Conservation (phyloP, 2,113 vertebrate species). For the Dromiciops gliroides region DNA sequence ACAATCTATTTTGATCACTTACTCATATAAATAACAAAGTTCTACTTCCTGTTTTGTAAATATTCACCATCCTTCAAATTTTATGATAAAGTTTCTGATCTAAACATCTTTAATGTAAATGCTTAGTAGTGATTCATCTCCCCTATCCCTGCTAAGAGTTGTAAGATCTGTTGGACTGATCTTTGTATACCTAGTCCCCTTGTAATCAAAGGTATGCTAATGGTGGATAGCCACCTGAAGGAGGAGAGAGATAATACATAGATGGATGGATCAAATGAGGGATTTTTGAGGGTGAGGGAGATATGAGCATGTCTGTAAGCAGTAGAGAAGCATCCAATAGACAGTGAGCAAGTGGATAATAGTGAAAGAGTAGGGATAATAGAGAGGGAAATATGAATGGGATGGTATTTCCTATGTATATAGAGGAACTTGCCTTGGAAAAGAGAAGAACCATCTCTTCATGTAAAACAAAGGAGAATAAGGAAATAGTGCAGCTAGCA, state of each 20-base stretch:
- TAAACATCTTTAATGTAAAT: slow-evolving; percentile 54
- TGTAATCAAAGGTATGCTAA: slow-evolving; percentile 11
- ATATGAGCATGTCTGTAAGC: too few species aligned
- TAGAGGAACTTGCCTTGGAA: too few species aligned
- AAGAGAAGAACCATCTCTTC: not conserved
- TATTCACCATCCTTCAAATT: slow-evolving; percentile 2
- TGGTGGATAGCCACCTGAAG: slow-evolving; percentile 41
- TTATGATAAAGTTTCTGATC: slow-evolving; percentile 33
- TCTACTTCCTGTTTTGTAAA: slow-evolving; percentile 32
- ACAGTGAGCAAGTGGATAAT: not conserved
- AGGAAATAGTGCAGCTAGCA: not conserved
- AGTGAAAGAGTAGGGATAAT: not conserved
- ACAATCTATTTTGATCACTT: not conserved
- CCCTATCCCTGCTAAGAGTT: not conserved
- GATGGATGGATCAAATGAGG: not conserved
- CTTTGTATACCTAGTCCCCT: slow-evolving; percentile 6
- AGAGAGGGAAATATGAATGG: not conserved
- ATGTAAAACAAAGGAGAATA: not conserved
- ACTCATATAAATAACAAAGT: slow-evolving; percentile 49
- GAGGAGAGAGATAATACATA: not conserved
- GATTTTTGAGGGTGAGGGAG: not conserved
- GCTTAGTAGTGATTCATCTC: not conserved
- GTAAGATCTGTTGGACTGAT: not conserved
- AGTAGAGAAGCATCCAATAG: not conserved
- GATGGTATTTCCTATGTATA: not conserved